Percentiles rank a stretch among this genome's conserved stretches.
Conservation (phyloP, 2,797 vertebrate genomes). For the Pipistrellus pipistrellus region DNA sequence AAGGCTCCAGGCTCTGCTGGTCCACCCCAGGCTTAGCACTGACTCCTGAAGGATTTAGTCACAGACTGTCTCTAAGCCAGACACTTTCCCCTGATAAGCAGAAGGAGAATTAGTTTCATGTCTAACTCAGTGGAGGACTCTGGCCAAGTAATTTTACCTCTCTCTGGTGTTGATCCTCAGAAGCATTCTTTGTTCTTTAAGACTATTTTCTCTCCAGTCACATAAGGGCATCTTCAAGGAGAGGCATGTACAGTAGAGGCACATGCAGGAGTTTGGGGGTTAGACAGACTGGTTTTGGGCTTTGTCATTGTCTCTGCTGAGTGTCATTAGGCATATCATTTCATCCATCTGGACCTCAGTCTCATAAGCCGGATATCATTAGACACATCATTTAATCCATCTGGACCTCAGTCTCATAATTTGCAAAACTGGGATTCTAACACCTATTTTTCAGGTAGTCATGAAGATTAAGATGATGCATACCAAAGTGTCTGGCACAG, state of each 20-base stretch:
- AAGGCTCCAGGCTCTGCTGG: neutral
- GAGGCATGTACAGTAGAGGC: neutral
- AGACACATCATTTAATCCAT: neutral
- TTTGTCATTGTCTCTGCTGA: neutral
- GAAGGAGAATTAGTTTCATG: neutral
- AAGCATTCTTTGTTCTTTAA: neutral
- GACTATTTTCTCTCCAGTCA: neutral
- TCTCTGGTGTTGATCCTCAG: neutral
- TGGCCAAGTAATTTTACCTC: neutral
- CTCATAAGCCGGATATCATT: neutral
- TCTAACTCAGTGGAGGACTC: neutral
- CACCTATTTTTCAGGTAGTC: constrained; percentile 60
- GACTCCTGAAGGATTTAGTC: neutral
- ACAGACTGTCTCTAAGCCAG: neutral
- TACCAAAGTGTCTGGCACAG: constrained; percentile 69
- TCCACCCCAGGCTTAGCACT: neutral
- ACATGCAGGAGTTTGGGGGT: neutral
- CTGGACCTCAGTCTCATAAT: neutral
- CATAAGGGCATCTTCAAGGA: neutral
- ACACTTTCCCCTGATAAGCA: neutral
- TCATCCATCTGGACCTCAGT: neutral
- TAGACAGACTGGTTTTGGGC: neutral
- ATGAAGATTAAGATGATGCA: constrained; percentile 66
- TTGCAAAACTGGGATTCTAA: constrained; percentile 37
- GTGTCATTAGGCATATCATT: neutral